Base-by-base conservation (phyloP, 2,797 vertebrate genomes). In the Austrolebias charrua region DNA sequence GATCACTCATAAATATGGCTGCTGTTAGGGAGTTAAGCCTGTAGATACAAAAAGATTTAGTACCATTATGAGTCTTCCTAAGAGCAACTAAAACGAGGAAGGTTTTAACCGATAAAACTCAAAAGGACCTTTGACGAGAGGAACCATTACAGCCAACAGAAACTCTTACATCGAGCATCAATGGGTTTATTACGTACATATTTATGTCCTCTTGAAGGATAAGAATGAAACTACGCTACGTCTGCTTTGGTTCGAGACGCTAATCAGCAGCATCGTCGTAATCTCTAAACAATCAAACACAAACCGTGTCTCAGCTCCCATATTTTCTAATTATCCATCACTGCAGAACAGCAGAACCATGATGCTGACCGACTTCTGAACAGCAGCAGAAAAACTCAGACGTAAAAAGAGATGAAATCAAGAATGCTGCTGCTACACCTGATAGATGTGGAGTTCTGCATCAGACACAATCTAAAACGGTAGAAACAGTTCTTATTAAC, bases 221-320 rank as follows among this genome's bases (percentile, higher is more conserved):
- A 38, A 38, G 9, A 38, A 11, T 11, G 2, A 38, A 11, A 38
- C 8, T 38, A 38, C 6, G 6, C 4, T 4, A 31, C 31, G 35
- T 38, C 35, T 10, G 35, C 20, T 64, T 53, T 66, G 48, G 50
- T 60, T 63, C 46, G 46, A 66, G 14, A 40, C 57, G 56, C 28
- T 43, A 29, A 65, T 31, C 18, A 48, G 13, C 47, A 68, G 53
- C 9, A 3, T 40, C 58, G 28, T 45, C 12, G 40, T 44, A 24
- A 56, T 20, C 55, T 38, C 33, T 20, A 59, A 43, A 45, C 35
- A 45, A 18, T 5, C 43, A 18, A 28, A 33, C 12, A 24, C 31
- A 42, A 43, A 43, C n/a, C 46, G 28, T 44, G 35, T 11, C 31
- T 33, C 31, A 33, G 31, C 31, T 33, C 18, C 6, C 14, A 56